These are phyloP conservation scores for Burhinus oedicnemus DNA, from an alignment of 2,113 vertebrate genomes.

Conservation along the genomic window DNA sequence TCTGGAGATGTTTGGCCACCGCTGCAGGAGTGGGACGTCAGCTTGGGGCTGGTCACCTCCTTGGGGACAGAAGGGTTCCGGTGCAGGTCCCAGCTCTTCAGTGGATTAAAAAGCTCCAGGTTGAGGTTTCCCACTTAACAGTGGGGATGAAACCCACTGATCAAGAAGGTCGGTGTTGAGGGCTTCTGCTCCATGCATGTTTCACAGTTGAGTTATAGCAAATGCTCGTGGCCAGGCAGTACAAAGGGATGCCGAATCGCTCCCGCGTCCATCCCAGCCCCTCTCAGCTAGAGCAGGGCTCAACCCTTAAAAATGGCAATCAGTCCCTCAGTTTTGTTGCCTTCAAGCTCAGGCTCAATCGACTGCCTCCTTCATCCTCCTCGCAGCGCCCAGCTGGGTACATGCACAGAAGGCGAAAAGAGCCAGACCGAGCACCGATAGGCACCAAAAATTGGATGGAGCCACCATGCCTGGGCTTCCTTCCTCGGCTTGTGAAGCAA, in stretches of 20 bases:
- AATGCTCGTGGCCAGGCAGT: fast-evolving
- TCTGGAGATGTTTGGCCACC: background rate
- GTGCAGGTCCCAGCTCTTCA: background rate
- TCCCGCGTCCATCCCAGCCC: fast-evolving
- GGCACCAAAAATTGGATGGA: background rate
- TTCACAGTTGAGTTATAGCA: background rate
- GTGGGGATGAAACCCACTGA: background rate
- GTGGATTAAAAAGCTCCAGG: background rate
- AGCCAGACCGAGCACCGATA: fast-evolving
- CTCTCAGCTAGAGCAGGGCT: background rate
- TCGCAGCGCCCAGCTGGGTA: fast-evolving
- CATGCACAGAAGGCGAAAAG: background rate
- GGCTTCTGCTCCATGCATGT: fast-evolving
- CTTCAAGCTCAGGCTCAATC: background rate
- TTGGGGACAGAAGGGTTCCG: background rate
- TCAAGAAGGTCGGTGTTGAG: background rate
- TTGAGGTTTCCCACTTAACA: fast-evolving
- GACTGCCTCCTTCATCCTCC: background rate
- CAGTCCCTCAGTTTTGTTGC: background rate
- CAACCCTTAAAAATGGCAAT: background rate
- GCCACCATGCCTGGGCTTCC: background rate
- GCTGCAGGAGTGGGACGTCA: background rate
- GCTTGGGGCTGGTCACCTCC: background rate
- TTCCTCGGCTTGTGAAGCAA: fast-evolving
- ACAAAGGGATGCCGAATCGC: fast-evolving